These are phyloP conservation scores for Benthosema pterotum DNA, from an alignment of 2,797 vertebrate species.

Conservation along the genomic window DNA sequence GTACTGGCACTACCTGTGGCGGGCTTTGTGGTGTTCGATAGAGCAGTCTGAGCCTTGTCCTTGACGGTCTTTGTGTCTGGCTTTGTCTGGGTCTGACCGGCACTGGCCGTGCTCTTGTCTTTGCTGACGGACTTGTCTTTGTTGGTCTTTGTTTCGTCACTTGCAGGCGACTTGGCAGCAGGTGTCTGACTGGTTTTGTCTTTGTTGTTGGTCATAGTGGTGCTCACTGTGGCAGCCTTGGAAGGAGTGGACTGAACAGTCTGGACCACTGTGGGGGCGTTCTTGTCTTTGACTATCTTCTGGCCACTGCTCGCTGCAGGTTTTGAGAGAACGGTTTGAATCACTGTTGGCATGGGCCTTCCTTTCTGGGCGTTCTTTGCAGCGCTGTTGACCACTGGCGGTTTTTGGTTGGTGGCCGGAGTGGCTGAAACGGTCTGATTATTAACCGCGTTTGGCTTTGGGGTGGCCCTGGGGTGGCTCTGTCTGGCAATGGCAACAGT, in stretches of 20 bases:
- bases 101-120: background rate
- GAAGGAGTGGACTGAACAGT: constrained; percentile 20
- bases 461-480: constrained; percentile 45
- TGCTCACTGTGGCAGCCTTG: constrained; percentile 23
- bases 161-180: background rate
- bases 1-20: too few species aligned
- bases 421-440: constrained; percentile 54
- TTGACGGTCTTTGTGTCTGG: too few species aligned
- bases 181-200: constrained; percentile 26
- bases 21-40: too few species aligned
- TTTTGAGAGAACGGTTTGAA: constrained; percentile 48
- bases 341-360: constrained; percentile 44
- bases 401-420: constrained; percentile 50
- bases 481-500: constrained; percentile 56
- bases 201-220: constrained; percentile 27
- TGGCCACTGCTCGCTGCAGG: constrained; percentile 27
- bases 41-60: too few species aligned
- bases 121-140: background rate
- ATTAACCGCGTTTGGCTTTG: constrained; percentile 66
- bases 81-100: background rate
- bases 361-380: constrained; percentile 44
- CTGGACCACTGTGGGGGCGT: constrained; percentile 28
- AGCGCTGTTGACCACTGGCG: constrained; percentile 36
- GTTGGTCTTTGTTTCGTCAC: background rate
- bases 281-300: constrained; percentile 49